phyloP scores from a whole-genome alignment of 2,797 vertebrate genomes.

The Manis javanica region DNA sequence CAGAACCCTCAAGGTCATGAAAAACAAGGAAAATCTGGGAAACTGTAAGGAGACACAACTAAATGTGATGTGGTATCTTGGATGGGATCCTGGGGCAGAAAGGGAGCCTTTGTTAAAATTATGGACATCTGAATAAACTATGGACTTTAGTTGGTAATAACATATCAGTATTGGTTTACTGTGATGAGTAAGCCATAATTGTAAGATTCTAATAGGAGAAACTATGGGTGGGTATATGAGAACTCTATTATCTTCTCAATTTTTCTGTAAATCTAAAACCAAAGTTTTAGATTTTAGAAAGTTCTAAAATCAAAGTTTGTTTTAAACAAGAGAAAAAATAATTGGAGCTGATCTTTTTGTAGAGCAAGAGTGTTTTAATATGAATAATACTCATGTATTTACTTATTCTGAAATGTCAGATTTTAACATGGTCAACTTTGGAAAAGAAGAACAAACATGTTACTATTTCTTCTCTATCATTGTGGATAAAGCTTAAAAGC shows the following conservation, averaged over 20 bases:
- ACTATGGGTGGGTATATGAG: not conserved
- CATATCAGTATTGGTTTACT: not conserved
- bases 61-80: not conserved
- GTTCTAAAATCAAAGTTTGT: not conserved
- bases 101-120: not conserved
- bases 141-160: not conserved
- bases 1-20: not conserved
- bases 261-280: not conserved
- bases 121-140: not conserved
- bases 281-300: too few species aligned
- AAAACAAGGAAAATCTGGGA: not conserved
- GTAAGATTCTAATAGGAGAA: not conserved
- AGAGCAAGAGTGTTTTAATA: conserved; percentile 9
- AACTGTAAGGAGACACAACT: not conserved
- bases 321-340: not conserved
- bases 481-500: not conserved
- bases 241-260: not conserved
- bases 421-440: not conserved
- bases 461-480: conserved; percentile 30
- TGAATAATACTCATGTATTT: not conserved
- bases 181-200: not conserved
- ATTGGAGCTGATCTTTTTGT: not conserved
- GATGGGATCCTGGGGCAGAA: not conserved
- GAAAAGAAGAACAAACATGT: not conserved
- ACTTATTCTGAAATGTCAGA: not conserved